Conservation (phyloP, 2,113 vertebrate species). For the Erythrocercus mccallii region DNA sequence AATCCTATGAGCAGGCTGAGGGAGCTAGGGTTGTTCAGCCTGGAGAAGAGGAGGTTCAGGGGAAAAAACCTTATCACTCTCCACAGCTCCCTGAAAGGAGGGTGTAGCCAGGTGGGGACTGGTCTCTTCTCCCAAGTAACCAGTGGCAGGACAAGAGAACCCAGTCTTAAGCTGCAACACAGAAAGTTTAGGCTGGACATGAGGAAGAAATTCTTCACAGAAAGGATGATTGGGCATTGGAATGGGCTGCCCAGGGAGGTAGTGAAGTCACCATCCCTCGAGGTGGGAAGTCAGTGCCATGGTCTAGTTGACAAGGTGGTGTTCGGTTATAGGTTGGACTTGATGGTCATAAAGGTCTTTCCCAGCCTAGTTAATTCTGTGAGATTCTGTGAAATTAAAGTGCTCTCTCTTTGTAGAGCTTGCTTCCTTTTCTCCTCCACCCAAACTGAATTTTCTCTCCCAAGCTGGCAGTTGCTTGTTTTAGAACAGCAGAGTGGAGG, state of each 20-base stretch:
- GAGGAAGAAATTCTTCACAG: not conserved
- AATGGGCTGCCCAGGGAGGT: not conserved
- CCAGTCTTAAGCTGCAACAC: rapidly evolving
- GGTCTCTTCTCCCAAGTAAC: not conserved
- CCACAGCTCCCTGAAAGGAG: not conserved
- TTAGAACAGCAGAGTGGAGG: not conserved
- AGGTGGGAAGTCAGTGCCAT: not conserved
- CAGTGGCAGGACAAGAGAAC: not conserved
- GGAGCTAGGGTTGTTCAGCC: not conserved
- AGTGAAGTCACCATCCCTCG: not conserved
- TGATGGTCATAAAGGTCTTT: not conserved
- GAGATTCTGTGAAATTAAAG: not conserved
- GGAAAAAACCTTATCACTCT: not conserved
- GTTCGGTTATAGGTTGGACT: not conserved
- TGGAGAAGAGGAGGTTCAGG: not conserved
- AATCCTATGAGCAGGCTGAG: not conserved
- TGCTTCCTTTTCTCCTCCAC: not conserved
- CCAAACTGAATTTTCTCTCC: not conserved
- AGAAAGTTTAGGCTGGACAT: not conserved
- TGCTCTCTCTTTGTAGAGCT: not conserved
- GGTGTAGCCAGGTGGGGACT: not conserved
- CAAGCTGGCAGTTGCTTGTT: not conserved
- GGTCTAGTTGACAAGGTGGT: not conserved
- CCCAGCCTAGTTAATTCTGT: not conserved
- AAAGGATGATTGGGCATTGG: not conserved